Conservation (phyloP, 92 coral and sea anemone genomes). For the Pocillopora meandrina region DNA sequence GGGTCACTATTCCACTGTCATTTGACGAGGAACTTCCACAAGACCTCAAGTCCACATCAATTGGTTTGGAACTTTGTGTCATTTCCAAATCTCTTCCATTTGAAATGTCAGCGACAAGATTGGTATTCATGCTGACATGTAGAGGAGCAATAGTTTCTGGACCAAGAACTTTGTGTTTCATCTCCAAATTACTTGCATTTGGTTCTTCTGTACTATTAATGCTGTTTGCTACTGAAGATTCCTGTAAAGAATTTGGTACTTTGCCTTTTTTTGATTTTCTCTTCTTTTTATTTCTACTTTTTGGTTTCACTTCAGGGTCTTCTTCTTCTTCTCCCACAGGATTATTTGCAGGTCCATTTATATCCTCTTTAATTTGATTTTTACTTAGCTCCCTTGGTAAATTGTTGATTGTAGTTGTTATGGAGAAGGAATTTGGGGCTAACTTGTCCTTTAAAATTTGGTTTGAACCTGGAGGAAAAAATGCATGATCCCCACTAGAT, state of each 20-base stretch:
- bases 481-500: constrained; percentile 59
- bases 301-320: constrained; percentile 13
- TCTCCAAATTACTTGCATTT: neutral
- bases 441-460: constrained; percentile 47
- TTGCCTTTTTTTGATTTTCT: constrained; percentile 62
- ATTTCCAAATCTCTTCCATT: constrained; percentile 9
- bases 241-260: neutral
- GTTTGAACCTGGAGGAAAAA: constrained; percentile 25
- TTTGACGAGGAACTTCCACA: constrained; percentile 17
- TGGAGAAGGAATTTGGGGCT: neutral
- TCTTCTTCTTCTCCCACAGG: neutral
- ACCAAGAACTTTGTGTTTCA: constrained; percentile 44
- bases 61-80: neutral
- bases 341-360: neutral
- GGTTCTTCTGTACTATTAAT: neutral
- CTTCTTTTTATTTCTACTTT: constrained; percentile 42
- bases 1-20: constrained; percentile 40
- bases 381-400: constrained; percentile 29
- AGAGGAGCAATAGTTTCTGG: constrained; percentile 40
- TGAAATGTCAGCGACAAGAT: constrained; percentile 60
- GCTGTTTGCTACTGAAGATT: neutral
- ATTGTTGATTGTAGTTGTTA: constrained; percentile 16
- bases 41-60: neutral
- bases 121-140: constrained; percentile 43
- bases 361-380: constrained; percentile 10